Evolutionary conservation across 1,140 invertebrate species (phyloP).

Genomic region (Spodoptera frugiperda): DNA sequence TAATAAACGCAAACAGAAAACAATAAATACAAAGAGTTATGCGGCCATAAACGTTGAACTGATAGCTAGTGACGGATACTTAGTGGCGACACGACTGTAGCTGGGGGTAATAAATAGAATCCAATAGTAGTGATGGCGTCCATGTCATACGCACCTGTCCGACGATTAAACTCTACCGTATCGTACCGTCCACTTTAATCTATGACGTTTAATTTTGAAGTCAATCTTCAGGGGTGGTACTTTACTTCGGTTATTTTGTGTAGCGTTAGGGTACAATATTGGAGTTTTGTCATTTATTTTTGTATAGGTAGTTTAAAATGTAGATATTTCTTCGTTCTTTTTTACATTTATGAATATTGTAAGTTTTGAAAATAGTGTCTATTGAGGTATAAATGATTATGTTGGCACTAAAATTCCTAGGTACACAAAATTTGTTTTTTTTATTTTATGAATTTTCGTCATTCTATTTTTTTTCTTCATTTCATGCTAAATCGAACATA

Average conservation of each 20-base stretch:
- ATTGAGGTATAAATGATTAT: too few relatives aligned
- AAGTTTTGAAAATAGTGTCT: too few relatives aligned
- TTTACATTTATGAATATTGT: too few relatives aligned
- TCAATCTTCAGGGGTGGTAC: slow-evolving; percentile 58
- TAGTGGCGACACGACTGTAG: slow-evolving; percentile 35
- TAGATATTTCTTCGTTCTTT: too few relatives aligned
- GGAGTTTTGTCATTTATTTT: too few relatives aligned
- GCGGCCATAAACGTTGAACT: slow-evolving; percentile 1
- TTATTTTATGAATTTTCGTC: too few relatives aligned
- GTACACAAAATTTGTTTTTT: too few relatives aligned
- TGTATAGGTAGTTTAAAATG: too few relatives aligned
- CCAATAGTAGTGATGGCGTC: slow-evolving; percentile 49
- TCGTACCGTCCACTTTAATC: slow-evolving; percentile 40
- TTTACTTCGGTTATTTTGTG: not conserved
- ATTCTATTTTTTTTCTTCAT: too few relatives aligned
- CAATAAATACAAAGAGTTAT: slow-evolving; percentile 2
- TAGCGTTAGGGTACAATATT: too few relatives aligned
- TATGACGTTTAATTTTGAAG: slow-evolving; percentile 67
- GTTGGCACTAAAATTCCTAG: too few relatives aligned
- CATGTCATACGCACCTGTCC: slow-evolving; percentile 75
- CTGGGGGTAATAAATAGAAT: slow-evolving; percentile 69
- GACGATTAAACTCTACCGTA: slow-evolving; percentile 73
- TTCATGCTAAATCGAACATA: too few relatives aligned
- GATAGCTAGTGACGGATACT: slow-evolving; percentile 28
- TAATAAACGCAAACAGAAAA: not conserved